phyloP scores from a whole-genome alignment of 2,888 invertebrate genomes.

The Yponomeuta cagnagella region DNA sequence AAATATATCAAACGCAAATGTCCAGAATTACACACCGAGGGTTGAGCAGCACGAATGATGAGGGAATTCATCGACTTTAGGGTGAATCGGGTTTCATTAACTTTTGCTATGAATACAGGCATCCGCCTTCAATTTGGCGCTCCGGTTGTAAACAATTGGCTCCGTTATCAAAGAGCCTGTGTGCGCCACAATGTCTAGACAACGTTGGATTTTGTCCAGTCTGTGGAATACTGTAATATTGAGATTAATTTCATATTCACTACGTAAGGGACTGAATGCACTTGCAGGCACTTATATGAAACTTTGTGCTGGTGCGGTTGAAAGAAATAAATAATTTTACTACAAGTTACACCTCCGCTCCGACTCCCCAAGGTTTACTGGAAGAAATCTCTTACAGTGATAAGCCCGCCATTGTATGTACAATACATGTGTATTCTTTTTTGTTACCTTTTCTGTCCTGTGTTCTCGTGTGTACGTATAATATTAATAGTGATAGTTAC shows the following conservation, averaged over 20 bases:
- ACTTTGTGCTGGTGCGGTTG: too few relatives aligned
- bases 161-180: conserved; percentile 6
- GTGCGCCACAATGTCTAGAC: not conserved
- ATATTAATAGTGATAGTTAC: too few relatives aligned
- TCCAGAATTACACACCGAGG: not conserved
- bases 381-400: too few relatives aligned
- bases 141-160: conserved; percentile 47
- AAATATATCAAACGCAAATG: conserved; percentile 1
- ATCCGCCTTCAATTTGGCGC: conserved; percentile 58
- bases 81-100: conserved; percentile 63
- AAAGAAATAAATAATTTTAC: too few relatives aligned
- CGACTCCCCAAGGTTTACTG: too few relatives aligned
- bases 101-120: conserved; percentile 67
- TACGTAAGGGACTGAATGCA: too few relatives aligned
- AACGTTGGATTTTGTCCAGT: not conserved
- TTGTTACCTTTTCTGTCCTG: too few relatives aligned
- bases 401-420: too few relatives aligned
- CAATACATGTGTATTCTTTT: too few relatives aligned
- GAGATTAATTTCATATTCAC: not conserved
- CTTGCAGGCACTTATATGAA: too few relatives aligned
- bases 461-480: too few relatives aligned
- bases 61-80: conserved; percentile 43
- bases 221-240: not conserved
- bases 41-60: conserved; percentile 24
- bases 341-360: too few relatives aligned